Evolutionary conservation across 2,888 invertebrate genomes (phyloP).

Genomic region (Melitaea athalia): DNA sequence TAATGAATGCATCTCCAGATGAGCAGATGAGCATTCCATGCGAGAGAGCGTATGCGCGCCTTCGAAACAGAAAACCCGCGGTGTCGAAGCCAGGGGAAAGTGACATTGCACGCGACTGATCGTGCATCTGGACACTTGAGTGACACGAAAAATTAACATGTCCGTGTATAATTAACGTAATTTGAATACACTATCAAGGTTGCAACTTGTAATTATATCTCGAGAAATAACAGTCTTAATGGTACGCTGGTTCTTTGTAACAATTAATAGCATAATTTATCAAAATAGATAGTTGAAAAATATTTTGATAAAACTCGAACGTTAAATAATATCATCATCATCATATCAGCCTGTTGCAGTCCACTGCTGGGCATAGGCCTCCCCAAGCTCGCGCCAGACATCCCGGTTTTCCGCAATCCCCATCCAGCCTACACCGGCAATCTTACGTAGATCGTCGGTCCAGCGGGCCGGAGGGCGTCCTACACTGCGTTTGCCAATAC

Average conservation of each 20-base stretch:
- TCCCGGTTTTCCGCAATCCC: too few relatives aligned
- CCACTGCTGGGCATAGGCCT: too few relatives aligned
- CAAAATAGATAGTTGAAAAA: neutral
- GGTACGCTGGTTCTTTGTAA: neutral
- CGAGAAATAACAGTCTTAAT: neutral
- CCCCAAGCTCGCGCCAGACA: too few relatives aligned
- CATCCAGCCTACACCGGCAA: too few relatives aligned
- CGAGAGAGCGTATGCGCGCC: conserved; percentile 66
- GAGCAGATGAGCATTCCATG: conserved; percentile 55
- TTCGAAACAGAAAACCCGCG: conserved; percentile 68
- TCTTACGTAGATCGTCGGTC: too few relatives aligned
- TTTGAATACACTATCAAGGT: conserved; percentile 23
- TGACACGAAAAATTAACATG: conserved; percentile 60
- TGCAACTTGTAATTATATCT: neutral
- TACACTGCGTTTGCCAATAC: too few relatives aligned
- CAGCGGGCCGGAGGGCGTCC: too few relatives aligned
- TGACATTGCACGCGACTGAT: conserved; percentile 68
- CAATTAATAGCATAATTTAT: neutral
- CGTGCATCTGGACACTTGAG: conserved; percentile 50
- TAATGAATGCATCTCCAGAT: conserved; percentile 31
- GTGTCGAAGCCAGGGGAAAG: conserved; percentile 66
- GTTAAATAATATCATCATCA: neutral
- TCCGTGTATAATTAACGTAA: conserved; percentile 35
- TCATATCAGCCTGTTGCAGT: too few relatives aligned
- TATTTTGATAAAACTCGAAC: neutral